Percentiles rank a stretch among this genome's conserved stretches.
Evolutionary conservation across 2,797 vertebrate genomes (phyloP).

Genomic region (Podarcis siculus): DNA sequence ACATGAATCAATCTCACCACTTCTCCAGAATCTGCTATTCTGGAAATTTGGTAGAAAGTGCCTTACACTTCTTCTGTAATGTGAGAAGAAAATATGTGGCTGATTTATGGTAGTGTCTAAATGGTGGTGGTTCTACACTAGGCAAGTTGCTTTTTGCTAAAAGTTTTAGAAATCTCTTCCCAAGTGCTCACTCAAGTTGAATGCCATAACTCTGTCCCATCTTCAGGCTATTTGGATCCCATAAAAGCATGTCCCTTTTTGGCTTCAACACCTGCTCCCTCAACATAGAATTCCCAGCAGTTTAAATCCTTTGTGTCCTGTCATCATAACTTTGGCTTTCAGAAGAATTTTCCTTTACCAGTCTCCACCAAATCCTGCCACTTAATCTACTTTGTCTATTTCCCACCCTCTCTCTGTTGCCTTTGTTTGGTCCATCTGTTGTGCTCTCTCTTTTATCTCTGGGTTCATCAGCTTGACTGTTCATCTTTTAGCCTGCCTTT

Average conservation of each 20-base stretch:
- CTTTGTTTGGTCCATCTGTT: slow-evolving; percentile 14
- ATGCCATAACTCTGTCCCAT: neutral
- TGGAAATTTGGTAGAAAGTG: neutral
- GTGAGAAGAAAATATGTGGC: neutral
- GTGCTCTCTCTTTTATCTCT: neutral
- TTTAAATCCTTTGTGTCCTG: slow-evolving; percentile 26
- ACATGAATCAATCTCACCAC: neutral
- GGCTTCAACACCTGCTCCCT: neutral
- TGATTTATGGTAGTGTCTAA: neutral
- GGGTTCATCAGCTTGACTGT: neutral
- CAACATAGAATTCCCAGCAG: neutral
- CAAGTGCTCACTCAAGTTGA: neutral
- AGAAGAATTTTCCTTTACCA: slow-evolving; percentile 19
- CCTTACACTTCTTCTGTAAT: too few species aligned
- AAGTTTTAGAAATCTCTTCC: neutral
- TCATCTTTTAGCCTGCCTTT: neutral
- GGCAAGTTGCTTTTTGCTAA: neutral
- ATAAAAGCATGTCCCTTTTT: neutral
- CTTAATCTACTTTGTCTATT: neutral
- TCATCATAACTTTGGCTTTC: slow-evolving; percentile 23
- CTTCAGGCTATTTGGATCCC: slow-evolving; percentile 2
- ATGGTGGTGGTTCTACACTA: neutral
- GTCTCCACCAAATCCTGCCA: neutral
- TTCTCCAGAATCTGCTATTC: neutral
- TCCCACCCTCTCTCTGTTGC: neutral